phyloP scores from a whole-genome alignment of 2,888 invertebrate species.

The Crematogaster levior region DNA sequence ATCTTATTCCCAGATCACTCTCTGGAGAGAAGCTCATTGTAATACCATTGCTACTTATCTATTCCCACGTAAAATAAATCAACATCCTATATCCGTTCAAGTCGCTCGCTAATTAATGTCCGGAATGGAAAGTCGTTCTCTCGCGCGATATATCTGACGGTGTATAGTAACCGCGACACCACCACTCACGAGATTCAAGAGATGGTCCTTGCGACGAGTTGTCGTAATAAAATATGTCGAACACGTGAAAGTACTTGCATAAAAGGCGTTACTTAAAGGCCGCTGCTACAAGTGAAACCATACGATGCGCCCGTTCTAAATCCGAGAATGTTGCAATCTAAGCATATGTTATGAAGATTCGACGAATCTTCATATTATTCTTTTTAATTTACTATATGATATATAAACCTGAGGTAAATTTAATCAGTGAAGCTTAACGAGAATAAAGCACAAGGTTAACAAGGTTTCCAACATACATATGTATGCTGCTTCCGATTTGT shows the following conservation, averaged over 20 bases:
- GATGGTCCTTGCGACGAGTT: conserved; percentile 39
- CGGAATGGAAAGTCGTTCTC: conserved; percentile 77
- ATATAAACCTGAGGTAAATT: not conserved
- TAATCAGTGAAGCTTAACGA: not conserved
- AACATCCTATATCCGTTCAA: conserved; percentile 68
- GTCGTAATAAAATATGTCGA: conserved; percentile 58
- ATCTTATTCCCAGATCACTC: not conserved
- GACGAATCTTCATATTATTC: not conserved
- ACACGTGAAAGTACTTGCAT: conserved; percentile 63
- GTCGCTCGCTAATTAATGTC: conserved; percentile 80
- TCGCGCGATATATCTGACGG: conserved; percentile 33
- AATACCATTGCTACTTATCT: conserved; percentile 24
- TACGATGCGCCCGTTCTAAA: conserved; percentile 28
- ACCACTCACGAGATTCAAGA: conserved; percentile 31
- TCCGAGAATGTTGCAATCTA: not conserved
- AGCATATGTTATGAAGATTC: not conserved
- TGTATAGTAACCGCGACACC: conserved; percentile 19
- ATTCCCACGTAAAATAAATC: conserved; percentile 10
- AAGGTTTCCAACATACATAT: not conserved
- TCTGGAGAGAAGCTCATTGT: not conserved
- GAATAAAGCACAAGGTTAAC: not conserved
- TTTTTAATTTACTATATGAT: not conserved
- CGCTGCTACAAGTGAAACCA: conserved; percentile 43
- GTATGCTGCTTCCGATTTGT: not conserved
- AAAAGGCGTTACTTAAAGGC: conserved; percentile 32